Percentiles rank a stretch among this genome's conserved stretches.
Conservation (phyloP, 2,888 invertebrate genomes). For the Aproaerema taeniolella region DNA sequence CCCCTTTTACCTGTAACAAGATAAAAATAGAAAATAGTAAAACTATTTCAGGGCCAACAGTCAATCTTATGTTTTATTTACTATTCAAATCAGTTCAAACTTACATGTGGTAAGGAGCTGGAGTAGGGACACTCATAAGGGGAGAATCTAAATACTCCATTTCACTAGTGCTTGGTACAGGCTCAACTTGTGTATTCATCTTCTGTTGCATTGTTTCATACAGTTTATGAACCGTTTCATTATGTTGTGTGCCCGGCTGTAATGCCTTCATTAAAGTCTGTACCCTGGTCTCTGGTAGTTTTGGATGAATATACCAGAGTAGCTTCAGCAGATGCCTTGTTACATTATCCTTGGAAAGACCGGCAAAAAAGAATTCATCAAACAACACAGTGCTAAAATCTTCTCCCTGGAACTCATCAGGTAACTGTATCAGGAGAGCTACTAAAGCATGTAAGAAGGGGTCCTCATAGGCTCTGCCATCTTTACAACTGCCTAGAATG, state of each 20-base stretch:
- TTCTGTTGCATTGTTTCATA: conserved; percentile 88
- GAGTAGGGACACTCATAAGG: conserved; percentile 90
- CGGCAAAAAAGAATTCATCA: conserved; percentile 96
- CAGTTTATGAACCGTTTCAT: conserved; percentile 88
- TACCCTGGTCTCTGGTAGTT: conserved; percentile 86
- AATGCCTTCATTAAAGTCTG: conserved; percentile 89
- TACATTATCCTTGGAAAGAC: conserved; percentile 92
- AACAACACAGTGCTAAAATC: conserved; percentile 97
- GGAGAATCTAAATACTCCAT: conserved; percentile 89
- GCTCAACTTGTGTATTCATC: conserved; percentile 83
- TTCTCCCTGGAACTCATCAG: conserved; percentile 94
- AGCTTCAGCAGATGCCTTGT: conserved; percentile 93
- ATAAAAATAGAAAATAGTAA: too few species aligned
- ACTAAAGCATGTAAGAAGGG: conserved; percentile 95
- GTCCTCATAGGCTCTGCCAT: conserved; percentile 95
- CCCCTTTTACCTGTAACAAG: too few species aligned
- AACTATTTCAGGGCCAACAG: too few species aligned
- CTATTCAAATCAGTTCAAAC: too few species aligned
- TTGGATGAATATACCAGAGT: conserved; percentile 93
- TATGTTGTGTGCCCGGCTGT: conserved; percentile 87
- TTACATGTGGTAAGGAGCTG: conserved; percentile 81
- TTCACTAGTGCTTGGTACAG: conserved; percentile 78
- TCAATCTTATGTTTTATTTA: too few species aligned
- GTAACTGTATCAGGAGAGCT: conserved; percentile 89
- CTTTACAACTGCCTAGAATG: conserved; percentile 92